Conservation (phyloP, 2,797 vertebrate genomes). For the Acomys russatus region DNA sequence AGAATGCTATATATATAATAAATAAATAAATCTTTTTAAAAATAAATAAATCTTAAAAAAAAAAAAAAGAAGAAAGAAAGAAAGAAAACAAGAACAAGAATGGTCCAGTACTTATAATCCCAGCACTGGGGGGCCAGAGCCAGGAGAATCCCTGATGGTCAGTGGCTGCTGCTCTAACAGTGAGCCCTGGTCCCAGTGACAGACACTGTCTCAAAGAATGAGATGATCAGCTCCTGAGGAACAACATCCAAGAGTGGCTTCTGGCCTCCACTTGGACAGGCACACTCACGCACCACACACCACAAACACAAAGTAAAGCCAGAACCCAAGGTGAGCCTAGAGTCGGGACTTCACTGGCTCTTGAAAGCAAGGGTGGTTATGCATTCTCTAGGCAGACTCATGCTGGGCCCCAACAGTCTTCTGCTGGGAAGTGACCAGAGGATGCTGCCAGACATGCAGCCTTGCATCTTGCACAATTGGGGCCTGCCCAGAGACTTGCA, state of each 20-base stretch:
- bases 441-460: not conserved
- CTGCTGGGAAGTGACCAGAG: not conserved
- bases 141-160: not conserved
- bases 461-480: not conserved
- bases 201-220: not conserved
- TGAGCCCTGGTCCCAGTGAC: not conserved
- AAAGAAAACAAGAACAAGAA: not conserved
- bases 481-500: not conserved
- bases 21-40: too few species aligned
- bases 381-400: not conserved
- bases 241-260: not conserved
- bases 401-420: not conserved
- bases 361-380: not conserved
- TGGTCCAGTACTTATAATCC: not conserved
- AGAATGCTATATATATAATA: too few species aligned
- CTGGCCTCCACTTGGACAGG: not conserved
- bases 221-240: not conserved
- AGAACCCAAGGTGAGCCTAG: not conserved
- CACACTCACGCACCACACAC: not conserved
- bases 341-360: not conserved
- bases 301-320: not conserved
- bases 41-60: too few species aligned
- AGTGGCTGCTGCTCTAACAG: not conserved
- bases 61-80: too few species aligned
- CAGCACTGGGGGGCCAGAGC: not conserved